phyloP scores from a whole-genome alignment of 2,888 invertebrate genomes.

The Rapana venosa region DNA sequence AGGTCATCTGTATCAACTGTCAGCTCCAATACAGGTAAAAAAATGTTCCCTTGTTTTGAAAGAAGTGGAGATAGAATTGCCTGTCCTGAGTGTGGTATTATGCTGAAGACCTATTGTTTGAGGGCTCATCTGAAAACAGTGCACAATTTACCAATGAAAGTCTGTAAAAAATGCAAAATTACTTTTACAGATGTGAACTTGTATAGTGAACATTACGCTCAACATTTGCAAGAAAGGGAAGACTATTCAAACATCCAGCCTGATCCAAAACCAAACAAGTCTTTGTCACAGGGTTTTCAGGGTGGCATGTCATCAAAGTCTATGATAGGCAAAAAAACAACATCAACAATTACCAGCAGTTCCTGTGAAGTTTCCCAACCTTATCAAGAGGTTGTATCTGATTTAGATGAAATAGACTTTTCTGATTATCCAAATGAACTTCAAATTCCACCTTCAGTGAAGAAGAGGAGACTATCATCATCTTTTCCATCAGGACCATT shows the following conservation, averaged over 20 bases:
- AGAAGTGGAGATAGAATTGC: slow-evolving; percentile 8
- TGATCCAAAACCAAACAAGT: neutral
- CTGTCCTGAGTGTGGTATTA: slow-evolving; percentile 4
- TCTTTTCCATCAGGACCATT: neutral
- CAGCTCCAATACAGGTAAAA: neutral
- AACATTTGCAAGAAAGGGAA: slow-evolving; percentile 15
- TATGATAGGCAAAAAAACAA: neutral
- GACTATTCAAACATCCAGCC: neutral
- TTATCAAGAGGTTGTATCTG: neutral
- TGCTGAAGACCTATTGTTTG: neutral
- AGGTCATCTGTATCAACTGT: neutral
- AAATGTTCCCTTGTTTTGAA: slow-evolving; percentile 8
- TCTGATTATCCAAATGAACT: neutral
- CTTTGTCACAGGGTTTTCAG: neutral
- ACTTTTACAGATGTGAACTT: slow-evolving; percentile 6
- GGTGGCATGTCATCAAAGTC: neutral
- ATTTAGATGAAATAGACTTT: neutral
- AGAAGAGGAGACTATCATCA: neutral
- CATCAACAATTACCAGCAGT: neutral
- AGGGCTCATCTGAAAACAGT: slow-evolving; percentile 11
- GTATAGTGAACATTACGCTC: slow-evolving; percentile 28
- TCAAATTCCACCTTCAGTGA: neutral
- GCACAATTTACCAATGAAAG: slow-evolving; percentile 23
- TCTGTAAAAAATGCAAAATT: slow-evolving; percentile 14
- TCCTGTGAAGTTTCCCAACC: neutral